Base-by-base conservation (phyloP, 2,888 invertebrate species). In the Troglohyphantes excavatus region DNA sequence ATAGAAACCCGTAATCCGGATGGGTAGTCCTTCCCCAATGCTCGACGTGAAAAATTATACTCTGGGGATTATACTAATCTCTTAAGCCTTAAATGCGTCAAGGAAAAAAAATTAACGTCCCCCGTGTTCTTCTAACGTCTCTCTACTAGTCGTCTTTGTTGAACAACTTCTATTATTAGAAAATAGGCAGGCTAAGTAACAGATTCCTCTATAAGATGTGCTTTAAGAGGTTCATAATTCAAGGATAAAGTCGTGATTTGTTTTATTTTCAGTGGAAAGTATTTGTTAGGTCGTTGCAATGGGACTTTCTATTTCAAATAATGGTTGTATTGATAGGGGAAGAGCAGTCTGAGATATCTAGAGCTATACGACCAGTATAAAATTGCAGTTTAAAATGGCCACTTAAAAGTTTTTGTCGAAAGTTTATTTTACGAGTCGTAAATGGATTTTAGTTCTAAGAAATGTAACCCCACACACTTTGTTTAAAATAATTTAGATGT, bases 11-110 rank as follows among this genome's bases (percentile, higher is more conserved):
- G 27, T 86, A 86, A 79, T 86, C 79, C 78, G 46, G 11, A 63
- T 27, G 70, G 79, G 61, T 53, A 72, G 82, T 33, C 46, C 43
- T 63, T 21, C 79, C n/a, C 65, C 43, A 70, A 79, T 79, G 78
- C 61, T 27, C 26, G 61, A 29, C 63, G 72, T 86, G 86, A 86
- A 86, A 86, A 79, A 86, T 86, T 86, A 79, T 78, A 70, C 72
- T 86, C 79, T 27, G 79, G 21, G 61, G 86, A 86, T 86, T 85
- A 85, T 23, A 46, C 26, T 78, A 70, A 85, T 86, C 86, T 29
- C 26, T 72, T 86, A 86, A 86, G 72, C 86, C 72, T 43, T 70
- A 86, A 86, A 86, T 79, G 70, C 86, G 46, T 23, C 26, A 27
- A 26, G 61, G n/a, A 19, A 72, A 72, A 85, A 84, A 68, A 85